These are phyloP conservation scores for Camponotus vicinus DNA, from an alignment of 1,140 invertebrate genomes.

Conservation along the genomic window DNA sequence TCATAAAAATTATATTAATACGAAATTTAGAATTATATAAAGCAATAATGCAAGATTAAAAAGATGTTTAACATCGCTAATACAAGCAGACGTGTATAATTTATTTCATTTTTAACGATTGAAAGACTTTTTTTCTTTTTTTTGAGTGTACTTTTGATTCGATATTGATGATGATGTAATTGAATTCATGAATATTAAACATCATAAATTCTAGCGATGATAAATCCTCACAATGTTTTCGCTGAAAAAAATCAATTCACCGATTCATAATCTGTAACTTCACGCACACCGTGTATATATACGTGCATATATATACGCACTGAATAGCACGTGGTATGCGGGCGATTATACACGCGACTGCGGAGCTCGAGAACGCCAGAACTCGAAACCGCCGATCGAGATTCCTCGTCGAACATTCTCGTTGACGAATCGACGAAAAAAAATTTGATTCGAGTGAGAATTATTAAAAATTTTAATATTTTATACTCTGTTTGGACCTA, in stretches of 20 bases:
- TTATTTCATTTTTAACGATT: no score
- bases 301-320: conserved; percentile 44
- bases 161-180: not conserved
- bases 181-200: conserved; percentile 7
- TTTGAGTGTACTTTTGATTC: not conserved
- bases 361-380: conserved; percentile 39
- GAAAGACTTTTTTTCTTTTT: no score
- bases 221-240: not conserved
- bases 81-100: no score
- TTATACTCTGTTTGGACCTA: not conserved
- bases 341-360: conserved; percentile 58
- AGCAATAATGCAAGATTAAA: no score
- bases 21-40: no score
- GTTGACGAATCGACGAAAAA: conserved; percentile 35
- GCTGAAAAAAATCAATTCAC: not conserved
- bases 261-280: not conserved
- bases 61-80: no score
- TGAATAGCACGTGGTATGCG: conserved; percentile 61
- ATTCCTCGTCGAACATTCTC: conserved; percentile 36
- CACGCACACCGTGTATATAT: conserved; percentile 17
- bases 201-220: no score
- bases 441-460: not conserved
- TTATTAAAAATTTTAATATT: not conserved
- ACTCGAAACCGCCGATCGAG: conserved; percentile 51
- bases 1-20: no score